Evolutionary conservation across 92 coral and sea anemone species (phyloP).

Genomic region (Micromussa lordhowensis): DNA sequence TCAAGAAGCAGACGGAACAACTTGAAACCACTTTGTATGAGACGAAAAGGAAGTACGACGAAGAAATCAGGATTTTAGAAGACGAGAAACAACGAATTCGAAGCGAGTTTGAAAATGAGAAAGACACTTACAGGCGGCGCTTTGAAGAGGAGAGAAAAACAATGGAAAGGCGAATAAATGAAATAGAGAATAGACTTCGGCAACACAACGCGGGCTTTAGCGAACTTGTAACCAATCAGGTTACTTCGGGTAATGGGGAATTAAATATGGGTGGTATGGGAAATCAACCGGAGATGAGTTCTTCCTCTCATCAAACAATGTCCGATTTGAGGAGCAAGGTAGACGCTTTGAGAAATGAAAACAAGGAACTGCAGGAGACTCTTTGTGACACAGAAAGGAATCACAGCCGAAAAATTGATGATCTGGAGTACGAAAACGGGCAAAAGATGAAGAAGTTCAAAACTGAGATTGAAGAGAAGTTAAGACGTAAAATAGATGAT

Average conservation of each 20-base stretch:
- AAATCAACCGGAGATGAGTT: neutral
- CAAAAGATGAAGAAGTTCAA: conserved; percentile 46
- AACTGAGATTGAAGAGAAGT: conserved; percentile 51
- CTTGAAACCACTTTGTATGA: conserved; percentile 64
- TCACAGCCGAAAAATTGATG: conserved; percentile 59
- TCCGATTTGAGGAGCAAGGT: conserved; percentile 42
- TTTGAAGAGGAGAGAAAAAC: conserved; percentile 64
- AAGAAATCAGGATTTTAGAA: conserved; percentile 46
- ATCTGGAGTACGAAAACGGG: conserved; percentile 39
- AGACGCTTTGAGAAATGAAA: conserved; percentile 38
- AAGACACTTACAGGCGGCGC: conserved; percentile 47
- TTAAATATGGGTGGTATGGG: too few species aligned
- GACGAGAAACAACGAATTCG: conserved; percentile 66
- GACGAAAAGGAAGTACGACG: conserved; percentile 60
- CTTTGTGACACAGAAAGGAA: conserved; percentile 55
- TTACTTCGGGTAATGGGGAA: neutral
- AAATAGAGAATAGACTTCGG: conserved; percentile 36
- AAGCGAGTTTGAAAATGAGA: conserved; percentile 65
- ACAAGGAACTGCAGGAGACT: conserved; percentile 48
- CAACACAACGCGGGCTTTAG: neutral
- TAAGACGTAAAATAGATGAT: conserved; percentile 43
- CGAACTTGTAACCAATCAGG: neutral
- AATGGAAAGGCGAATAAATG: conserved; percentile 37
- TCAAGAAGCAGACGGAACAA: conserved; percentile 70
- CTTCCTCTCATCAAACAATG: conserved; percentile 39